Evolutionary conservation across 2,888 invertebrate genomes (phyloP).

Genomic region (Keiferia lycopersicella): DNA sequence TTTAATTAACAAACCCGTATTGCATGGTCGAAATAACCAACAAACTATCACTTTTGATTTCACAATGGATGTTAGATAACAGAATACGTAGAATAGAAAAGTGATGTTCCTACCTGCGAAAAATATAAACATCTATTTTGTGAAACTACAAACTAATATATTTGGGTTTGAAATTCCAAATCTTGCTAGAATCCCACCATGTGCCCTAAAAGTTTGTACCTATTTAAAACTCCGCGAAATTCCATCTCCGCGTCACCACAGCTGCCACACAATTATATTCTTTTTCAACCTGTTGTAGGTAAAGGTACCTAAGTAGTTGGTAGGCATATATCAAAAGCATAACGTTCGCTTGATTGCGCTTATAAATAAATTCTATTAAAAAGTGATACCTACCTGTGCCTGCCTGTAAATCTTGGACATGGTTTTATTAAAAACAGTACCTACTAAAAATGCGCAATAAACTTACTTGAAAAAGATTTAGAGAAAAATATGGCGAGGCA

Average conservation of each 20-base stretch:
- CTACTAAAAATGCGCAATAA: background rate
- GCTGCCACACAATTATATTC: background rate
- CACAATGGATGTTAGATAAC: background rate
- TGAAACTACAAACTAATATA: no score
- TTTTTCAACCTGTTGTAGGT: no score
- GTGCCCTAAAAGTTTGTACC: background rate
- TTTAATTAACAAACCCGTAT: slow-evolving; percentile 10
- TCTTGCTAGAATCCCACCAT: no score
- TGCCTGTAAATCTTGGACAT: background rate
- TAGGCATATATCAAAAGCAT: no score
- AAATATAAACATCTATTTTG: no score
- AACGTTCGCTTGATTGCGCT: no score
- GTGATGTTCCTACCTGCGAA: no score
- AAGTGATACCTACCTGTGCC: no score
- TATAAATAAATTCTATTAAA: no score
- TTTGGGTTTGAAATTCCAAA: no score
- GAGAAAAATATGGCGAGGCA: background rate
- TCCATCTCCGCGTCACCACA: background rate
- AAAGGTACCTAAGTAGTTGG: no score
- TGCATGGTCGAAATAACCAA: background rate
- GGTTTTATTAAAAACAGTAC: background rate
- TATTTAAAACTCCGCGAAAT: background rate
- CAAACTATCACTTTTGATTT: slow-evolving; percentile 7
- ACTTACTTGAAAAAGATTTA: background rate
- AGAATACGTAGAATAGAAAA: background rate